Conservation (phyloP, 2,797 vertebrate genomes). For the Pseudochromis fuscus region DNA sequence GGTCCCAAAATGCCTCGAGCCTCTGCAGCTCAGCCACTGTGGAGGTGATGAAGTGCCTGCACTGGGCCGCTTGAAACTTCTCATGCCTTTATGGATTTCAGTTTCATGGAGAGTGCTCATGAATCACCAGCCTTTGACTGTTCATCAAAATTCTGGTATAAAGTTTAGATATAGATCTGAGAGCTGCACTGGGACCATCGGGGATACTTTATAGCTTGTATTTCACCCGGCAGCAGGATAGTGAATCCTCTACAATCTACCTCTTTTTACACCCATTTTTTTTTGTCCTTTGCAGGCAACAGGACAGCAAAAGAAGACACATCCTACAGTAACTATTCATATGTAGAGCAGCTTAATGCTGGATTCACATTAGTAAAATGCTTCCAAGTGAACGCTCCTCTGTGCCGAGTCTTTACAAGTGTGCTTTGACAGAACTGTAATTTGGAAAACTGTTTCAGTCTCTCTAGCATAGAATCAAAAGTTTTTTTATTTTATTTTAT, state of each 20-base stretch:
- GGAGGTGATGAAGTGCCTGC: constrained; percentile 78
- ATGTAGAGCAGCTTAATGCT: constrained; percentile 34
- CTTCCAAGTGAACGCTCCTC: constrained; percentile 25
- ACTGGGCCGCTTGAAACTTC: constrained; percentile 3
- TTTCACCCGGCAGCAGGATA: constrained; percentile 40
- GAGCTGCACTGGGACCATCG: constrained; percentile 30
- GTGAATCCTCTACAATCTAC: constrained; percentile 74
- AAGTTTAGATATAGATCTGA: constrained; percentile 21
- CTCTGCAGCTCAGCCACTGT: constrained; percentile 76
- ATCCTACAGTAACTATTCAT: constrained; percentile 18
- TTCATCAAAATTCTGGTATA: constrained; percentile 27
- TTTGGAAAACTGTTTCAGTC: constrained; percentile 26
- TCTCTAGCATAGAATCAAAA: constrained; percentile 4
- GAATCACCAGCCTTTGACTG: constrained; percentile 9
- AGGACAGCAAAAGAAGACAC: constrained; percentile 59
- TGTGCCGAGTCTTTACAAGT: constrained; percentile 9
- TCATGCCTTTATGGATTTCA: constrained; percentile 27
- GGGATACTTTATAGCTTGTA: constrained; percentile 15
- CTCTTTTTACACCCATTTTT: constrained; percentile 74
- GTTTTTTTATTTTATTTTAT: background rate
- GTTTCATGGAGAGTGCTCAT: constrained; percentile 19
- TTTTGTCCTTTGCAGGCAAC: constrained; percentile 82
- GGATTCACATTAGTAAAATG: constrained; percentile 19
- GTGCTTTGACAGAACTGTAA: constrained; percentile 30
- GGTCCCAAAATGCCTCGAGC: constrained; percentile 79